These are phyloP conservation scores for Cistogaster globosa DNA, from an alignment of 2,888 invertebrate genomes.

Conservation along the genomic window DNA sequence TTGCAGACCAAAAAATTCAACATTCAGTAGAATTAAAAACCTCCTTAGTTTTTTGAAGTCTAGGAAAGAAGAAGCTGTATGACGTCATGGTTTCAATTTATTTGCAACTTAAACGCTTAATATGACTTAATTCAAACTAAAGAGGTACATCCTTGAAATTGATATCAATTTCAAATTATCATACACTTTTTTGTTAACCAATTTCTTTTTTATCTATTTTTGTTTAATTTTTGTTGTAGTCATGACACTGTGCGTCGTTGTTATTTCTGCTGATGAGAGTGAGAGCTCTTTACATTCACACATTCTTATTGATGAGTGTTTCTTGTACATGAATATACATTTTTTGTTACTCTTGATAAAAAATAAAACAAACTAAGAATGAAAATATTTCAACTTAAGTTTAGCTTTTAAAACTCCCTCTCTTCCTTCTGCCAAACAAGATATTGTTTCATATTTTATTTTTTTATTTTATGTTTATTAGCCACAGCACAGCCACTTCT, in stretches of 20 bases:
- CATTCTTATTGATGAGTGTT: neutral
- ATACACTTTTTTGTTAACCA: too few relatives aligned
- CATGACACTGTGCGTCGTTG: slow-evolving; percentile 1
- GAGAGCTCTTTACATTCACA: slow-evolving; percentile 51
- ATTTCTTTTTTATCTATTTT: too few relatives aligned
- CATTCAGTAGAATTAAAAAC: too few relatives aligned
- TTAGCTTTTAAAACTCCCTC: slow-evolving; percentile 56
- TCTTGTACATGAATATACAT: slow-evolving; percentile 22
- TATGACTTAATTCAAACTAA: too few relatives aligned
- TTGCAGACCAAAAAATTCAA: too few relatives aligned
- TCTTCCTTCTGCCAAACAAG: slow-evolving; percentile 23
- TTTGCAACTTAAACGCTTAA: too few relatives aligned
- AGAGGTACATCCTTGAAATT: too few relatives aligned
- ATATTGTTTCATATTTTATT: slow-evolving; percentile 14
- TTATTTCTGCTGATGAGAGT: slow-evolving; percentile 54
- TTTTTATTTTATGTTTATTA: slow-evolving; percentile 29
- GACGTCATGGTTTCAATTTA: too few relatives aligned
- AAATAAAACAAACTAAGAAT: slow-evolving; percentile 42
- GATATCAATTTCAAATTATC: too few relatives aligned
- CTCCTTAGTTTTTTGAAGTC: too few relatives aligned
- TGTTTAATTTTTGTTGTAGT: too few relatives aligned
- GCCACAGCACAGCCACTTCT: neutral
- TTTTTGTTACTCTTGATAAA: slow-evolving; percentile 36
- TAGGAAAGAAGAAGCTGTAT: too few relatives aligned
- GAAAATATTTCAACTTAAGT: slow-evolving; percentile 56